These are phyloP conservation scores for Eptatretus burgeri DNA, from an alignment of 2,113 vertebrate genomes.

Conservation along the genomic window DNA sequence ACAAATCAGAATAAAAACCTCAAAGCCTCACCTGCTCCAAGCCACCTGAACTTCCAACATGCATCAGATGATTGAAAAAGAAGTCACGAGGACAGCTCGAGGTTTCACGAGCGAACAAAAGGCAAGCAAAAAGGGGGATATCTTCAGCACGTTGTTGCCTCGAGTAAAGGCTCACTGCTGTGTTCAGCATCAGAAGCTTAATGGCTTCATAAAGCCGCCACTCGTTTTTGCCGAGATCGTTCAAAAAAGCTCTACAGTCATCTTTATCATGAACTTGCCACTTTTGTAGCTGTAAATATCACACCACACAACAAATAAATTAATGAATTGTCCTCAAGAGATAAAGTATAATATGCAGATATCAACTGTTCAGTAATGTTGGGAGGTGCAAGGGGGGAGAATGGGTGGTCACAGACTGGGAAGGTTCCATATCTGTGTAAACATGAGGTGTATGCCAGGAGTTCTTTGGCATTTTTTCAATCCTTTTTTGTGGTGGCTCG, in stretches of 20 bases:
- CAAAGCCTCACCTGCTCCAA: slow-evolving; percentile 49
- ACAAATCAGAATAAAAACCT: background rate
- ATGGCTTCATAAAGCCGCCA: slow-evolving; percentile 60
- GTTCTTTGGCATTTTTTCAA: too few relatives aligned
- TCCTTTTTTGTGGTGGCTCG: too few relatives aligned
- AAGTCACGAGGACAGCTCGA: slow-evolving; percentile 45
- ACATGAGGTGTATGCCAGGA: too few relatives aligned
- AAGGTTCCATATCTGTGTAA: too few relatives aligned
- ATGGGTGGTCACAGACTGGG: too few relatives aligned
- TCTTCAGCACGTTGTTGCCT: slow-evolving; percentile 30
- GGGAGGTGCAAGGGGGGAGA: too few relatives aligned
- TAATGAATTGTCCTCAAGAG: too few relatives aligned
- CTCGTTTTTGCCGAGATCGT: slow-evolving; percentile 20
- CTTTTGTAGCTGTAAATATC: too few relatives aligned
- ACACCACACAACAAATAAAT: too few relatives aligned
- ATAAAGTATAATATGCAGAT: too few relatives aligned
- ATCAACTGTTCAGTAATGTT: too few relatives aligned
- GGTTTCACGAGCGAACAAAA: slow-evolving; percentile 70
- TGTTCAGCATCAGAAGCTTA: slow-evolving; percentile 66
- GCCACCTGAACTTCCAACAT: slow-evolving; percentile 54
- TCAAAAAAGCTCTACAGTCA: background rate
- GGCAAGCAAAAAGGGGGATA: slow-evolving; percentile 69
- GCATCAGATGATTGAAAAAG: slow-evolving; percentile 61
- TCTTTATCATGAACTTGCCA: background rate
- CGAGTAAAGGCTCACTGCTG: slow-evolving; percentile 37